Conservation (phyloP, 2,113 vertebrate species). For the Elephas maximus region DNA sequence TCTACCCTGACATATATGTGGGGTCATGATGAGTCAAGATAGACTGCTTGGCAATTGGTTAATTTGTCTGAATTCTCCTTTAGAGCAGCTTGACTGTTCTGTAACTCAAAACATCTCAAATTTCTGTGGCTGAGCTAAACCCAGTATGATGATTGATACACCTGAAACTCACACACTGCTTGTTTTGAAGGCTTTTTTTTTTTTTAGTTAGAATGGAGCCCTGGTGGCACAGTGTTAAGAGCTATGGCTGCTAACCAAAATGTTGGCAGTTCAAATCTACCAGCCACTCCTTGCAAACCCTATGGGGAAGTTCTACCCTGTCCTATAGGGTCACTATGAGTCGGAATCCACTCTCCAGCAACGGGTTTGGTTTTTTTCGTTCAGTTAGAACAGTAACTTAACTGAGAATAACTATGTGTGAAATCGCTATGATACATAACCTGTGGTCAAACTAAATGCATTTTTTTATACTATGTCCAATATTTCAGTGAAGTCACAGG, state of each 20-base stretch:
- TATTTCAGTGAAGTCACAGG: constrained; percentile 39
- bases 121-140: neutral
- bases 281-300: too few relatives aligned
- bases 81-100: neutral
- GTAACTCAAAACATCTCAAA: neutral
- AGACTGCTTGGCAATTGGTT: too few relatives aligned
- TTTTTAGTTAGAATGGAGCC: neutral
- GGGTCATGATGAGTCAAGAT: too few relatives aligned
- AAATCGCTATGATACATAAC: neutral
- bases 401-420: neutral
- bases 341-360: too few relatives aligned
- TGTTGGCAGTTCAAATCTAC: too few relatives aligned
- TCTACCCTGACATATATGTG: too few relatives aligned
- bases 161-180: neutral
- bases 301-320: too few relatives aligned
- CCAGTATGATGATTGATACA: rapidly evolving
- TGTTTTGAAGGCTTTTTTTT: neutral
- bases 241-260: too few relatives aligned
- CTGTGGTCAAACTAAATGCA: neutral
- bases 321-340: too few relatives aligned
- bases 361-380: too few relatives aligned
- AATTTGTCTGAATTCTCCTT: neutral
- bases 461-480: neutral
- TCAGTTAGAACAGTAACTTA: neutral
- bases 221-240: too few relatives aligned